Evolutionary conservation across 2,113 vertebrate species (phyloP), one percentile per base, ranked within the genome.

Genomic region (Catharus fuscescens): DNA sequence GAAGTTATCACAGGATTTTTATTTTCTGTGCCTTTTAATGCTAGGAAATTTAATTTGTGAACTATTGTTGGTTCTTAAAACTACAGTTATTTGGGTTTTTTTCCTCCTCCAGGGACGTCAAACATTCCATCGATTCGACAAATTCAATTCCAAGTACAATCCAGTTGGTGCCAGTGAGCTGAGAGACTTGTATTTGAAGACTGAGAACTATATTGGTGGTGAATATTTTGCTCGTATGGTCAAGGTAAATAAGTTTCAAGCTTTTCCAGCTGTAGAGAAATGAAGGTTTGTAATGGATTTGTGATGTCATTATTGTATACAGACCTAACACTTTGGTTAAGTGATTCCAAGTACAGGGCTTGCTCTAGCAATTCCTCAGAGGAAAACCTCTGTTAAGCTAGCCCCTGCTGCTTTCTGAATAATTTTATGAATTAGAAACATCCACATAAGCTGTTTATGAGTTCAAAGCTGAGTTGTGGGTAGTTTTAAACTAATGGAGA

Each of bases 111-210:
- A 99, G 99, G 99, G 99, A 50, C 99, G 99, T 74, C 99, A 99
- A 96, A 99, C 99, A 3, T 99, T 99, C 97, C 99, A 99, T 95
- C 98, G 99, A 24, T 99, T 99, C 94, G 99, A 99, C 97, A 99
- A 99, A 98, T 99, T 99, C 98, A 99, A 99, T 97, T 99, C 99
- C 65, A 99, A 99, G 88, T 99, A 99, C 97, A 99, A 99, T 97
- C 99, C 99, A 2, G 98, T 99, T 71, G 99, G 99, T 90, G 99
- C 99, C 92, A 99, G 99, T 42, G 99, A 99, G 85, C 98, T 99
- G 83, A 97, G 99, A 26, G 99, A 99, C 88, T 98, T 99, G 85
- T 99, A 99, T 96, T 76, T 99, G 97, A 99, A 99, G 97, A 98
- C 99, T 1, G 99, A 99, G 95, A 99, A 99, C 96, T 98, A 98